These are phyloP conservation scores for Perccottus glenii DNA, from an alignment of 2,113 vertebrate species.

Conservation along the genomic window DNA sequence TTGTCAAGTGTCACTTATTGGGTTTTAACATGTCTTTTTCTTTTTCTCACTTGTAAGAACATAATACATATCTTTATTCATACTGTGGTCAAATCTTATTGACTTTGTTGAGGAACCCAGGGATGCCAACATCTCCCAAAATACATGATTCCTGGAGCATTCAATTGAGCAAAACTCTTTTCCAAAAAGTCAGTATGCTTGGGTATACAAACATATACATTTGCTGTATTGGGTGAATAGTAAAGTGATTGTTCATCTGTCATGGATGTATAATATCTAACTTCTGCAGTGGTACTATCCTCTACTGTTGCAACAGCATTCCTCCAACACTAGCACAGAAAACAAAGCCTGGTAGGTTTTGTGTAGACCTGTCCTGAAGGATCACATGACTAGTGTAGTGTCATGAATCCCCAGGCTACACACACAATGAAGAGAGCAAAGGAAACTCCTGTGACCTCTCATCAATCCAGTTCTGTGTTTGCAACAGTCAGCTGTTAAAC, in stretches of 20 bases:
- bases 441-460: constrained; percentile 22
- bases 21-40: too few relatives aligned
- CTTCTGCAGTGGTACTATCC: background rate
- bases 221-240: constrained; percentile 27
- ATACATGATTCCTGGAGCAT: too few relatives aligned
- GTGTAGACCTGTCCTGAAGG: constrained; percentile 13
- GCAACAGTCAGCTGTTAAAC: constrained; percentile 38
- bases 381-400: constrained; percentile 10
- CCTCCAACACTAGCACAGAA: constrained; percentile 3
- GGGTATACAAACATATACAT: background rate
- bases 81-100: too few relatives aligned
- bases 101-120: too few relatives aligned
- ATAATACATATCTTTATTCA: too few relatives aligned
- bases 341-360: constrained; percentile 17
- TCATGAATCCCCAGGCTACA: constrained; percentile 20
- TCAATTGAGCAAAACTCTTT: too few relatives aligned
- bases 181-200: too few relatives aligned
- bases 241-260: constrained; percentile 9
- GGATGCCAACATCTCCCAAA: too few relatives aligned
- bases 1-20: too few relatives aligned
- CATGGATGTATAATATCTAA: constrained; percentile 21
- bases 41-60: too few relatives aligned
- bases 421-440: constrained; percentile 27
- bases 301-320: background rate
- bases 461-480: constrained; percentile 43